Conservation (phyloP, 1,140 invertebrate genomes). For the Diabrotica virgifera region DNA sequence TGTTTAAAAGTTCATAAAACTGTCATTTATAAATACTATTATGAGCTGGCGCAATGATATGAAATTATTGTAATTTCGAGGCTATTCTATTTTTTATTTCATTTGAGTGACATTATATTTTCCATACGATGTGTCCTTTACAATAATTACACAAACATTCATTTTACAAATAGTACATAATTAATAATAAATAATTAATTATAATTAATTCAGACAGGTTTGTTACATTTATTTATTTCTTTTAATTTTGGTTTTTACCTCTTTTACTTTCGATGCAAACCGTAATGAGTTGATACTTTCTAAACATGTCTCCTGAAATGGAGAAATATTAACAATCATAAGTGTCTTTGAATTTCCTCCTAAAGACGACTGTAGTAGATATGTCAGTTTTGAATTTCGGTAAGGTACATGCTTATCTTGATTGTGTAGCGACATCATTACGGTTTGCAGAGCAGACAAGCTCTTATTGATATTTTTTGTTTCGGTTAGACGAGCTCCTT, state of each 20-base stretch:
- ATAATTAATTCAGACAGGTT: not conserved
- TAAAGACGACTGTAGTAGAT: slow-evolving; percentile 82
- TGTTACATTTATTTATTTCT: slow-evolving; percentile 20
- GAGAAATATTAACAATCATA: slow-evolving; percentile 86
- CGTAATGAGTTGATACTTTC: slow-evolving; percentile 85
- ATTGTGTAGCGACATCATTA: slow-evolving; percentile 79
- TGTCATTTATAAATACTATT: too few relatives aligned
- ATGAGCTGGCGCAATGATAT: too few relatives aligned
- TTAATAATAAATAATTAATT: too few relatives aligned
- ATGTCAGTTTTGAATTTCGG: slow-evolving; percentile 87
- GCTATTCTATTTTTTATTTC: too few relatives aligned
- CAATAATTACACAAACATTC: too few relatives aligned
- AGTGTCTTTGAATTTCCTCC: slow-evolving; percentile 91
- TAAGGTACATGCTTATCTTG: slow-evolving; percentile 84
- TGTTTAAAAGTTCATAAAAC: too few relatives aligned
- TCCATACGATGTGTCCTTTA: too few relatives aligned
- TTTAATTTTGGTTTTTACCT: slow-evolving; percentile 61
- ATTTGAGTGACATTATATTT: too few relatives aligned
- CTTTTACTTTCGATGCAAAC: slow-evolving; percentile 73
- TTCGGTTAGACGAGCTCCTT: slow-evolving; percentile 72
- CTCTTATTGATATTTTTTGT: slow-evolving; percentile 90
- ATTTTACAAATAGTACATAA: too few relatives aligned
- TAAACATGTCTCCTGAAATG: slow-evolving; percentile 75
- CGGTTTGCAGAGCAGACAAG: slow-evolving; percentile 79
- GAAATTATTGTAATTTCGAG: too few relatives aligned